phyloP scores from a whole-genome alignment of 2,113 vertebrate genomes.

The Poeciliopsis turrubarensis region DNA sequence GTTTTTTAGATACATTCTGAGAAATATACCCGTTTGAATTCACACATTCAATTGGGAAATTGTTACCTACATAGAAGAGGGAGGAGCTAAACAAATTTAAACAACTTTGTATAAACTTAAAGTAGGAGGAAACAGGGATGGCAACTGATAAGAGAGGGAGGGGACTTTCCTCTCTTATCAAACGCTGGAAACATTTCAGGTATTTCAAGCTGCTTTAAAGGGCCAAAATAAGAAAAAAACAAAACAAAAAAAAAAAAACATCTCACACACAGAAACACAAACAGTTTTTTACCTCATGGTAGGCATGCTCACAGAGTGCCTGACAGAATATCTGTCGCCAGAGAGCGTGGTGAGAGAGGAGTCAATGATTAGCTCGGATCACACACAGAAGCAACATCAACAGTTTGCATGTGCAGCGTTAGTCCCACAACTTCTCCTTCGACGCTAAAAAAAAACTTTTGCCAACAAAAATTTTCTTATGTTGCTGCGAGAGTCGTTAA shows the following conservation, averaged over 20 bases:
- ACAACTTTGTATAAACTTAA: neutral
- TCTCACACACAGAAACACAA: neutral
- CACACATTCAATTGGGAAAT: neutral
- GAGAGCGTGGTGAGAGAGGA: constrained; percentile 78
- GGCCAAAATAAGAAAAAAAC: neutral
- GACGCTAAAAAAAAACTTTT: neutral
- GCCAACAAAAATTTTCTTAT: neutral
- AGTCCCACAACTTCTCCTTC: neutral
- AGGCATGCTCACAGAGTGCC: constrained; percentile 97
- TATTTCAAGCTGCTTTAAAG: neutral
- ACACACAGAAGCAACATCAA: constrained; percentile 20
- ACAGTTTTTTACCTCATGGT: constrained; percentile 90
- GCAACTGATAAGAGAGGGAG: neutral
- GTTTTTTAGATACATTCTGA: neutral
- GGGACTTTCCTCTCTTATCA: neutral
- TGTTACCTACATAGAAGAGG: too few species aligned
- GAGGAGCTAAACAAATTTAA: too few species aligned
- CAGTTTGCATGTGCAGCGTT: neutral
- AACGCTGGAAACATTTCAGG: neutral
- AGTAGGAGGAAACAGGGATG: neutral
- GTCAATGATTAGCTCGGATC: constrained; percentile 68
- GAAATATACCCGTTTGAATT: neutral
- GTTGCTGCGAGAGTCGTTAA: neutral
- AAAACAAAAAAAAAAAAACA: neutral
- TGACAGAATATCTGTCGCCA: constrained; percentile 90